phyloP scores from a whole-genome alignment of 2,113 vertebrate species.

The Thermophis baileyi region DNA sequence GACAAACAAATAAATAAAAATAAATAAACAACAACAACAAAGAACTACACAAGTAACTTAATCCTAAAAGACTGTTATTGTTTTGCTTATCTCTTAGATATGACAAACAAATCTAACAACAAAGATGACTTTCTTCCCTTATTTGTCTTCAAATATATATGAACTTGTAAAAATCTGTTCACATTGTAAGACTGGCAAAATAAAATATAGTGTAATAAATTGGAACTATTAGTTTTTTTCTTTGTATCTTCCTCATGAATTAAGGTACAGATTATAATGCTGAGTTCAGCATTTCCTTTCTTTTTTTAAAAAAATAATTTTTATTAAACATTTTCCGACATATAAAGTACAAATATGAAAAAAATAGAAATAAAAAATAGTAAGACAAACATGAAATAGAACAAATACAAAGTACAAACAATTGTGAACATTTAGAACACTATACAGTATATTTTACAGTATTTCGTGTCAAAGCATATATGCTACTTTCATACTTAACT shows the following conservation, averaged over 20 bases:
- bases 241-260: constrained; percentile 62
- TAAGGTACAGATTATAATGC: constrained; percentile 27
- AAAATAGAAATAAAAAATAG: too few relatives aligned
- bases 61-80: background rate
- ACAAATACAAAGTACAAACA: too few relatives aligned
- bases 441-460: too few relatives aligned
- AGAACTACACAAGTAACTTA: background rate
- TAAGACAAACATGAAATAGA: too few relatives aligned
- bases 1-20: too few relatives aligned
- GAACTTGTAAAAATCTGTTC: constrained; percentile 55
- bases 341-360: too few relatives aligned
- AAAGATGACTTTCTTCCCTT: constrained; percentile 42
- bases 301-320: too few relatives aligned
- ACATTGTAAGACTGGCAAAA: constrained; percentile 57
- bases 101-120: constrained; percentile 36
- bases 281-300: constrained; percentile 46
- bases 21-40: too few relatives aligned
- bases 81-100: constrained; percentile 25
- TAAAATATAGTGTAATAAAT: constrained; percentile 44
- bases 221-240: constrained; percentile 52
- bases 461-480: too few relatives aligned
- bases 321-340: too few relatives aligned
- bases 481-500: too few relatives aligned
- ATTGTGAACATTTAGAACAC: too few relatives aligned
- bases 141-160: constrained; percentile 49